Base-by-base conservation (phyloP, 2,888 invertebrate species). In the Leuctra nigra region DNA sequence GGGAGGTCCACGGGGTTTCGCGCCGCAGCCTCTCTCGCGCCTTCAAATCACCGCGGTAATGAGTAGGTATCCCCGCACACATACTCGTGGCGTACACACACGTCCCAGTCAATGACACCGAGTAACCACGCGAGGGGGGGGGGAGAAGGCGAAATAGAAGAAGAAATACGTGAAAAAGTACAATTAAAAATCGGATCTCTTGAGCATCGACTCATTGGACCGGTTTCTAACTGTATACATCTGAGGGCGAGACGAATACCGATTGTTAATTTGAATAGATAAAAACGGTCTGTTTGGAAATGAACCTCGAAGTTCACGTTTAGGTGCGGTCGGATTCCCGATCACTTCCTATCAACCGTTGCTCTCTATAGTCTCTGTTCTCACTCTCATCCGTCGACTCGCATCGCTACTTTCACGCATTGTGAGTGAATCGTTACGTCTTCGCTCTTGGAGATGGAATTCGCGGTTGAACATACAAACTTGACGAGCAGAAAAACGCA, bases 251-350 rank as follows among this genome's bases (percentile, higher is more conserved):
- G 11, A 24, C 48, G 25, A 48, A 48, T 20, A 25, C 18, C 4
- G 18, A 50, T 9, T 16, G 35, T 33, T 29, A 33, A 50, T 50
- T 33, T 50, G 20, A 50, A 50, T 41, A 18, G 41, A 16, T 20
- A 50, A 50, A 50, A 50, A 50, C 50, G 20, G 16, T 16, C 44
- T n/a, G 23, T 18, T n/a, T n/a, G 50, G 50, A 50, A 50, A 48
- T 50, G 33, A 50, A 20, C 33, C 20, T 24, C 23, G 44, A 22
- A 44, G 16, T 29, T 50, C 50, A 50, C 33, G 50, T 33, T 2
- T 22, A 50, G 22, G 50, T 50, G 50, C 44, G 44, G 20, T 44
- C 23, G 14, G 9, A 29, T 29, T n/a, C n/a, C n/a, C n/a, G n/a
- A n/a, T n/a, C n/a, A n/a, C n/a, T n/a, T n/a, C n/a, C n/a, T n/a